A percentile compares a stretch with the other conserved stretches of the same genome.
Evolutionary conservation across 2,888 invertebrate genomes (phyloP).

Genomic region (Drosophila neotestacea): DNA sequence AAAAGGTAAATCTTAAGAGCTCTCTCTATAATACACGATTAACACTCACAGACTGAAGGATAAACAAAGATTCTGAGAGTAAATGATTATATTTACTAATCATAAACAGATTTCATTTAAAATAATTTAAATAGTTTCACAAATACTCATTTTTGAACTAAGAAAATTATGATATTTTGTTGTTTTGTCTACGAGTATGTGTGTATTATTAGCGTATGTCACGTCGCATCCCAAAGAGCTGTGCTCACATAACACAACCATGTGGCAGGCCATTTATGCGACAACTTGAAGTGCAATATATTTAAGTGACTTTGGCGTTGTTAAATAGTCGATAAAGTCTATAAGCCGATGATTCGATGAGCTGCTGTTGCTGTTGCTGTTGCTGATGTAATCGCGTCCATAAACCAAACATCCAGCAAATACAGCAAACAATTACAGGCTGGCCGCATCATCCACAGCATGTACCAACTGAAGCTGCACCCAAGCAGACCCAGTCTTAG

Average conservation of each 20-base stretch:
- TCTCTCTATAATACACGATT: too few relatives aligned
- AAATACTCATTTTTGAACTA: too few relatives aligned
- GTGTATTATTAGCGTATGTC: slow-evolving; percentile 8
- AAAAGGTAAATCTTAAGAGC: too few relatives aligned
- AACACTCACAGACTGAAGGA: too few relatives aligned
- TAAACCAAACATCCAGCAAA: slow-evolving; percentile 59
- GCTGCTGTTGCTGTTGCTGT: slow-evolving; percentile 4
- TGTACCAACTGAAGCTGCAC: slow-evolving; percentile 41
- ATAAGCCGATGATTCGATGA: slow-evolving; percentile 4
- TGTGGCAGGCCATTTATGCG: slow-evolving; percentile 44
- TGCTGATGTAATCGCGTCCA: slow-evolving; percentile 72
- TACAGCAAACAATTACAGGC: slow-evolving; percentile 68
- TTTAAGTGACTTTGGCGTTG: slow-evolving; percentile 41
- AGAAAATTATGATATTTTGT: too few relatives aligned
- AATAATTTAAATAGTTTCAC: too few relatives aligned
- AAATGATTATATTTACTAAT: too few relatives aligned
- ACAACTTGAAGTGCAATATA: slow-evolving; percentile 45
- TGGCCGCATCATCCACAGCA: slow-evolving; percentile 26
- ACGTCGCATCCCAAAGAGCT: slow-evolving; percentile 6
- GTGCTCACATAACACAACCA: slow-evolving; percentile 37
- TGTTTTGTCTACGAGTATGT: neutral
- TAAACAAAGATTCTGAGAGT: too few relatives aligned
- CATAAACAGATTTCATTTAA: too few relatives aligned
- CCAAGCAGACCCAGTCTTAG: slow-evolving; percentile 24
- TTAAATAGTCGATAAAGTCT: slow-evolving; percentile 11